Base-by-base conservation (phyloP, 2,113 vertebrate genomes). In the Lamprologus tigripictilis region DNA sequence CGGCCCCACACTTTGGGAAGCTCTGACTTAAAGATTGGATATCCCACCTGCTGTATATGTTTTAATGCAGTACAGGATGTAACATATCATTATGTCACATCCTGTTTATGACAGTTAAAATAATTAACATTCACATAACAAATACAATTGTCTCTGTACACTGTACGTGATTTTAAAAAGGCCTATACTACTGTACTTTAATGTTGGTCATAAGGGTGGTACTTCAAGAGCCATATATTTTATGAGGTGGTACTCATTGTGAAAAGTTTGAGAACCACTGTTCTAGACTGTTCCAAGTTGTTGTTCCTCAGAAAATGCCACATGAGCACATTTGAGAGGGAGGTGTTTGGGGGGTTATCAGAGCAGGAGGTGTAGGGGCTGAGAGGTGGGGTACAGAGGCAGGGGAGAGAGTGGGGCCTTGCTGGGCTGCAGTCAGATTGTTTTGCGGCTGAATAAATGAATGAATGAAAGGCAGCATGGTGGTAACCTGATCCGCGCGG, bases 401-500 rank as follows among this genome's bases (percentile, higher is more conserved):
- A 14, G 73, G 54, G 9, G 12, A 83, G 73, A 45, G 17, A 7
- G 85, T 85, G 81, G 45, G 81, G 55, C 10, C 11, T 19, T 81
- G 71, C 73, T 68, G 89, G 89, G 86, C 85, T 47, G 89, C 81
- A 84, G 87, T 81, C 84, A 90, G 90, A 88, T 92, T 92, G 93
- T 94, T 94, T 66, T 61, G 90, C 87, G 47, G 90, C 89, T 88
- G 93, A 95, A 95, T 94, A 88, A 95, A 96, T 94, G 87, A 89
- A 90, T 93, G 93, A 93, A 91, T 90, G 92, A 90, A 92, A 81
- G 93, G 92, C 80, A 90, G 87, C 11, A 88, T 89, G 83, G 84
- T 51, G 81, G 96, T 93, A 97, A 97, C 96, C 91, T 87, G 96
- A 97, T 92, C 94, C 83, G 88, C 76, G 80, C 89, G 66, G 85